A percentile compares a stretch with the other conserved stretches of the same genome.
These are phyloP conservation scores for Cynoglossus semilaevis DNA, from an alignment of 2,113 vertebrate genomes.

Conservation along the genomic window DNA sequence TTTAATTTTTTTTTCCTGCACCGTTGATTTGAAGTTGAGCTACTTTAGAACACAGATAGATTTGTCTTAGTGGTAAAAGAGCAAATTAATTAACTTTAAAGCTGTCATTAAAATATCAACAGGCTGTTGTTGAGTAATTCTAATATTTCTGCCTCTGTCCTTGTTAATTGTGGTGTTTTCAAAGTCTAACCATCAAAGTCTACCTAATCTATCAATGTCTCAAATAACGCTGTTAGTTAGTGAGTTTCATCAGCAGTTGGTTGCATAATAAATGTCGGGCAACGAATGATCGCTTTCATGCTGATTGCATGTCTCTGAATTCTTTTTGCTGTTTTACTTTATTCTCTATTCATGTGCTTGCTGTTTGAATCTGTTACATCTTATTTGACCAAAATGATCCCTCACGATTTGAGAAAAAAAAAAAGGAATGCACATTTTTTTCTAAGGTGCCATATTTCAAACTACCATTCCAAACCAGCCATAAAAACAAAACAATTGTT, in stretches of 20 bases:
- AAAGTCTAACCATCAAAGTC: too few relatives aligned
- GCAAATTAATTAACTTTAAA: background rate
- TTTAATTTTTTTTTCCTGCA: conserved; percentile 16
- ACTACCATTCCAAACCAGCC: too few relatives aligned
- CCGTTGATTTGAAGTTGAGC: conserved; percentile 5
- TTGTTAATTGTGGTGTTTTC: too few relatives aligned
- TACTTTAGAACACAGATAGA: background rate
- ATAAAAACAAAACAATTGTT: background rate
- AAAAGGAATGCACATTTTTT: too few relatives aligned
- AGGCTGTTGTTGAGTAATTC: too few relatives aligned
- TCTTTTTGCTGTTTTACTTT: conserved; percentile 15
- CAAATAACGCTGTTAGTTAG: too few relatives aligned
- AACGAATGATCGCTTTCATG: background rate
- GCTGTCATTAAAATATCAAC: background rate
- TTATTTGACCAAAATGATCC: conserved; percentile 2
- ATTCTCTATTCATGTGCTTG: conserved; percentile 14
- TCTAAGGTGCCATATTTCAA: background rate
- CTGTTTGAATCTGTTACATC: conserved; percentile 11
- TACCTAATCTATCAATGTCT: background rate
- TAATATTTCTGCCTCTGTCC: too few relatives aligned
- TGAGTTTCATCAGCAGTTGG: background rate
- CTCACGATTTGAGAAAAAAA: background rate
- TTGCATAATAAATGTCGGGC: background rate
- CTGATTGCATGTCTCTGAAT: conserved; percentile 20
- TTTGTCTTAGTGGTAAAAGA: background rate